Base-by-base conservation (phyloP, 2,797 vertebrate species). In the Scleropages formosus region DNA sequence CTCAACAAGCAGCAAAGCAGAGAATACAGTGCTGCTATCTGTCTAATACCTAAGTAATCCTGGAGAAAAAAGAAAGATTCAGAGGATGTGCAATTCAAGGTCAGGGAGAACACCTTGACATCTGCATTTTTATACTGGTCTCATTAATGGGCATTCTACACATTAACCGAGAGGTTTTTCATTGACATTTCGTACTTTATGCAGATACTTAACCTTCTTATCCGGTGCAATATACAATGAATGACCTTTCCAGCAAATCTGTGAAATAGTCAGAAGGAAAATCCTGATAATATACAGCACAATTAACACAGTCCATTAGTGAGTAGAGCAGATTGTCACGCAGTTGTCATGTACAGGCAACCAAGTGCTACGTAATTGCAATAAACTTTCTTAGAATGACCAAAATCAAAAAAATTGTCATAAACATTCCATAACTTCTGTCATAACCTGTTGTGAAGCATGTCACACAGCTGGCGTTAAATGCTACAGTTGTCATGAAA, bases 241-340 rank as follows among this genome's bases (percentile, higher is more conserved):
- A 15, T 22, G 4, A 46, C 22, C 26, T 24, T 27, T 27, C 20
- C 68, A n/a, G 4, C 58, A 22, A 46, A 15, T n/a, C 39, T 58
- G 63, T 69, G 53, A 24, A 46, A 44, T 47, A 71, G 39, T 31
- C 53, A 63, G 18, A 59, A 67, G 65, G 16, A 75, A 44, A 56
- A 18, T 53, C 10, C 2, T 56, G 11, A 56, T 10, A 56, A 3
- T 24, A 13, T 16, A 49, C 47, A 51, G 20, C 26, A 26, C 27
- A 49, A 70, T 70, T 53, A 70, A 27, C 9, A 22, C 20, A 51
- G 13, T 4, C 8, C 51, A 71, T 71, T 56, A 58, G 68, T 24
- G 56, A 71, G 26, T 11, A 56, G 51, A 16, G 31, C 31, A 39
- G 31, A 2, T n/a, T 39, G 39, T 39, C 31, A 39, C 31, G 24